A percentile compares a stretch with the other conserved stretches of the same genome.
phyloP scores from a whole-genome alignment of 2,113 vertebrate species.

The Bubalus kerabau region DNA sequence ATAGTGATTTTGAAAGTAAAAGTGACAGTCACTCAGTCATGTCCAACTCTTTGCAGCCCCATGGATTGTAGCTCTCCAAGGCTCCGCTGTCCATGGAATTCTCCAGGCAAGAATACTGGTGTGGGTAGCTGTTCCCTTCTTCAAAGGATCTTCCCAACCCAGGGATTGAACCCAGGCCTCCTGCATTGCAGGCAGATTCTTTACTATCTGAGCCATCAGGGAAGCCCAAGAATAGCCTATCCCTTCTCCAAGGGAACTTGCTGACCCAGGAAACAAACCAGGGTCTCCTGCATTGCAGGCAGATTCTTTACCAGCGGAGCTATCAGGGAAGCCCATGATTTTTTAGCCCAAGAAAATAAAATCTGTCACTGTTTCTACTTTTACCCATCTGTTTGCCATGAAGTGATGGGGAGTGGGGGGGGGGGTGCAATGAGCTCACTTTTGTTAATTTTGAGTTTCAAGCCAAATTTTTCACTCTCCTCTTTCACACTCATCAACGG shows the following conservation, averaged over 20 bases:
- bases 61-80: background rate
- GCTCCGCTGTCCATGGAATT: background rate
- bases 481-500: background rate
- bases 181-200: background rate
- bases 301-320: background rate
- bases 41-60: background rate
- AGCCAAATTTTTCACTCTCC: background rate
- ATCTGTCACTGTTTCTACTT: background rate
- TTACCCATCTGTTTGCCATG: background rate
- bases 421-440: background rate
- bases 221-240: background rate
- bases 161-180: background rate
- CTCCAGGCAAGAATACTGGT: background rate
- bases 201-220: background rate
- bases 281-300: background rate
- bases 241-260: background rate
- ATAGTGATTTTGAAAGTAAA: background rate
- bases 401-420: background rate
- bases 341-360: background rate
- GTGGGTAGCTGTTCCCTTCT: background rate
- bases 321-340: background rate
- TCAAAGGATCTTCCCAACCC: background rate
- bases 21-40: rapidly evolving
- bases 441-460: background rate
- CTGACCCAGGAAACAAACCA: rapidly evolving